Base-by-base conservation (phyloP, 2,888 invertebrate species). In the Volucella inanis region DNA sequence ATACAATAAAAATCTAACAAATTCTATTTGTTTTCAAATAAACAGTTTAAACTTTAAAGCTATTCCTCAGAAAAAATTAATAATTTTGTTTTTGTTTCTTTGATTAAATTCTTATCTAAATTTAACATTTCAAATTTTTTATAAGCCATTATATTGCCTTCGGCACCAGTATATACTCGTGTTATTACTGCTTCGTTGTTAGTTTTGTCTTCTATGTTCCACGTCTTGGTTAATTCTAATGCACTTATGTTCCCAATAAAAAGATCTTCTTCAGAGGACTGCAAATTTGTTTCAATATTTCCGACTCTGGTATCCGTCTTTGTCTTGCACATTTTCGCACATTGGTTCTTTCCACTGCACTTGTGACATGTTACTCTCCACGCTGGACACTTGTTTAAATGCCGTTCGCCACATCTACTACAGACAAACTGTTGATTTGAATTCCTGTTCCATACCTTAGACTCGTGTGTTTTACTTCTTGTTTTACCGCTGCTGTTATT, bases 1-100 rank as follows among this genome's bases (percentile, higher is more conserved):
- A 71, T 12, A 12, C 59, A 43, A 50, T 61, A 43, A 50, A 71
- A 71, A 71, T 71, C 50, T 50, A 71, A n/a, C 2, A 2, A 50
- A 41, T 15, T 18, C 3, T 39, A 38, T 57, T 47, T 70, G 70
- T 70, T 70, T 55, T 57, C 55, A 57, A 57, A 68, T 41, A 47
- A 9, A 70, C 57, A 62, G 8, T 57, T 47, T 10, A 70, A 43
- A 12, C 50, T 50, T 18, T 3, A 49, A 22, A 59, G 43, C 38
- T 61, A 43, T 65, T 52, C 43, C 11, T 52, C 52, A 18, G 43
- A 43, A 22, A 65, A 65, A 2, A 39, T 65, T n/a, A n/a, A n/a
- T n/a, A n/a, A n/a, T 12, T 11, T 47, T 8, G 11, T 47, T 12
- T 47, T 47, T 8, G 47, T 47, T 47, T 47, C 47, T 47, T n/a